Conservation (phyloP, 2,113 vertebrate genomes). For the Crotalus helleri region DNA sequence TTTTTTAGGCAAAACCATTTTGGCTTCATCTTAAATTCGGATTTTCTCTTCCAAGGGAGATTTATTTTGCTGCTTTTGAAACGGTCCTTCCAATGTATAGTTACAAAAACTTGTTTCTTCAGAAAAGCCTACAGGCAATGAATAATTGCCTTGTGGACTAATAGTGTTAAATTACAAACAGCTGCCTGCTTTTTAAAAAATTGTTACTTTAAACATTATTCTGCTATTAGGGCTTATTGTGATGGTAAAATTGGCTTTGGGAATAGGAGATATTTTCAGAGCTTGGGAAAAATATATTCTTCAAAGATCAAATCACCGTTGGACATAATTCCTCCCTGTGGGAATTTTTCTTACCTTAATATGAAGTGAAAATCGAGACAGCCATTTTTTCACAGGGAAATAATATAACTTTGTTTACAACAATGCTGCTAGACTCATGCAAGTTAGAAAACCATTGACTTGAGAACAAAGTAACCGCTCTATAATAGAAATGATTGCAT, state of each 20-base stretch:
- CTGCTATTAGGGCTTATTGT: background rate
- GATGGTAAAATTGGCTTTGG: background rate
- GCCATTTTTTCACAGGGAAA: background rate
- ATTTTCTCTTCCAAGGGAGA: background rate
- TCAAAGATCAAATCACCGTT: background rate
- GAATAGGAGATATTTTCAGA: background rate
- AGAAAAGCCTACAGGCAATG: background rate
- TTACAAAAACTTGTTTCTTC: background rate
- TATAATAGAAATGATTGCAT: background rate
- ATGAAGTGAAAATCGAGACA: background rate
- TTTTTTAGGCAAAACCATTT: background rate
- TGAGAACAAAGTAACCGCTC: background rate
- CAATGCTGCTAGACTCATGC: background rate
- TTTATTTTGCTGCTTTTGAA: background rate
- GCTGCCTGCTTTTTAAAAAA: background rate
- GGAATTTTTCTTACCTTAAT: background rate
- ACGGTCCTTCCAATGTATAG: background rate
- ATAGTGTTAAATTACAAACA: background rate
- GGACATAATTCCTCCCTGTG: background rate
- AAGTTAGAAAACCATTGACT: background rate
- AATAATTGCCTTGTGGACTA: background rate
- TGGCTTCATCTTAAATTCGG: background rate
- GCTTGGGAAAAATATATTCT: background rate
- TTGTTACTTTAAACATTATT: background rate
- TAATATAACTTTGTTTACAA: background rate